These are phyloP conservation scores for Aporophyla lueneburgensis DNA, from an alignment of 2,888 invertebrate species.

Conservation along the genomic window DNA sequence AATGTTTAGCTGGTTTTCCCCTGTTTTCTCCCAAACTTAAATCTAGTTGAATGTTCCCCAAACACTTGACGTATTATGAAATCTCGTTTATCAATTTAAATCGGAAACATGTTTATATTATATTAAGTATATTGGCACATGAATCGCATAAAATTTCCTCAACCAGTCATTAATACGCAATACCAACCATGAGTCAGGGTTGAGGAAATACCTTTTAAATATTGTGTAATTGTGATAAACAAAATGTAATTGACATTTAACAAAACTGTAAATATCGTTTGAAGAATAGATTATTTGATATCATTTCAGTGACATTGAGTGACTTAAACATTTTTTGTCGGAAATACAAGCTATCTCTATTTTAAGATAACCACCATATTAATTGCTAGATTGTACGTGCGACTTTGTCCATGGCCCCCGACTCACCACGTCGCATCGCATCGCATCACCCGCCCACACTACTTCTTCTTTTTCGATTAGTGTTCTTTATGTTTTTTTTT, in stretches of 20 bases:
- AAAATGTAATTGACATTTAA: neutral
- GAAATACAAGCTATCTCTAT: neutral
- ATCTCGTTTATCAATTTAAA: neutral
- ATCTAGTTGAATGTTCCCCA: neutral
- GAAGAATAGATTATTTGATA: neutral
- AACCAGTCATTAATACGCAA: slow-evolving; percentile 2
- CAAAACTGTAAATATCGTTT: neutral
- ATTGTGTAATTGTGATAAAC: neutral
- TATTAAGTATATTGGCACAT: neutral
- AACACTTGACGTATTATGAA: neutral
- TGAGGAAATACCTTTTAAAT: slow-evolving; percentile 13
- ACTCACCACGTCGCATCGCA: neutral
- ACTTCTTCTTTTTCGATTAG: no score
- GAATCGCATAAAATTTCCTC: slow-evolving; percentile 18
- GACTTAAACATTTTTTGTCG: neutral
- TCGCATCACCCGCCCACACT: neutral
- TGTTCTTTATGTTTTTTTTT: neutral
- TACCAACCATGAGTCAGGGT: neutral
- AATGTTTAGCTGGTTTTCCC: neutral
- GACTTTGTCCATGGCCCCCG: neutral
- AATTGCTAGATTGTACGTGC: neutral
- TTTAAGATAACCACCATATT: no score
- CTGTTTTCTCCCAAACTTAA: neutral
- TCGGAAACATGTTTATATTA: slow-evolving; percentile 10
- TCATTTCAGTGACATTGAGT: neutral